Evolutionary conservation across 2,888 invertebrate genomes (phyloP).

Genomic region (Chromoteleia sp.): DNA sequence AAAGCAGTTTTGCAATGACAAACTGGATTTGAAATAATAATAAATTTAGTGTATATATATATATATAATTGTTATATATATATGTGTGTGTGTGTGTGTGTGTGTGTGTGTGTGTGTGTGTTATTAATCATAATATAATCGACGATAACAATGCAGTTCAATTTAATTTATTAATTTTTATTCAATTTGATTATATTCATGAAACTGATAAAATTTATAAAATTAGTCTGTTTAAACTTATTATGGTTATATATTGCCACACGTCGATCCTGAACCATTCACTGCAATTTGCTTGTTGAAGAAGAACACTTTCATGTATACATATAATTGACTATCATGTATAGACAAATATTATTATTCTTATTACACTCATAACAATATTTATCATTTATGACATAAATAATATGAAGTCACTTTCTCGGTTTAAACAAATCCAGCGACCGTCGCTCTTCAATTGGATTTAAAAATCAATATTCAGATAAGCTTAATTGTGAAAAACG

Average conservation of each 20-base stretch:
- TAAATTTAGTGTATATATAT: too few relatives aligned
- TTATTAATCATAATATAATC: conserved; percentile 6
- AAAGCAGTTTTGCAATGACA: background rate
- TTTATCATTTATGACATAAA: too few relatives aligned
- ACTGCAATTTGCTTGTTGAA: background rate
- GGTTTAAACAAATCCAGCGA: background rate
- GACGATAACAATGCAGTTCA: background rate
- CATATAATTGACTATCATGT: background rate
- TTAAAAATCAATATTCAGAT: background rate
- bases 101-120: background rate
- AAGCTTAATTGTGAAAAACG: background rate
- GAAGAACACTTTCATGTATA: conserved; percentile 23
- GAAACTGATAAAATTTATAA: too few relatives aligned
- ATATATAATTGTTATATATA: too few relatives aligned
- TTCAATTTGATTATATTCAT: too few relatives aligned
- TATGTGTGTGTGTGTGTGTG: too few relatives aligned
- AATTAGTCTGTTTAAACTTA: conserved; percentile 9
- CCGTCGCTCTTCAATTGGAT: background rate
- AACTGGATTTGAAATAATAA: too few relatives aligned
- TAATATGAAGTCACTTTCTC: background rate
- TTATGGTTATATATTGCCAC: conserved; percentile 6
- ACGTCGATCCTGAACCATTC: conserved; percentile 17
- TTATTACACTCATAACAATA: too few relatives aligned
- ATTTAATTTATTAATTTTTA: too few relatives aligned
- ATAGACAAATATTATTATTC: background rate